These are phyloP conservation scores for Leuciscus waleckii DNA, from an alignment of 2,797 vertebrate genomes.

Conservation along the genomic window DNA sequence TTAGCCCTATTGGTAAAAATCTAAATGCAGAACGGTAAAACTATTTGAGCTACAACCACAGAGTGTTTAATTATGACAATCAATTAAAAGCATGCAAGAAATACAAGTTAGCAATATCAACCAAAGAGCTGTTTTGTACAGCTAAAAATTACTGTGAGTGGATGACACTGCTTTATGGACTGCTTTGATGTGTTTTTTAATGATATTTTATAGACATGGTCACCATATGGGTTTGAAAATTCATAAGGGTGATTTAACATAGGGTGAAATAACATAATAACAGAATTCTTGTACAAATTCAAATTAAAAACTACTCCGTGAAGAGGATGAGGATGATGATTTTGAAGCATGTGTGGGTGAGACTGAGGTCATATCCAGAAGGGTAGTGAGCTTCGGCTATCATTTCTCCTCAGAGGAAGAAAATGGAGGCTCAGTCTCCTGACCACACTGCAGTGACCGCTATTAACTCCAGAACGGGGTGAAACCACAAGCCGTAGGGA, in stretches of 20 bases:
- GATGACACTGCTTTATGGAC: background rate
- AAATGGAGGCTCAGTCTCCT: slow-evolving; percentile 59
- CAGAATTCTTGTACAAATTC: background rate
- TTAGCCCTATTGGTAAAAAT: background rate
- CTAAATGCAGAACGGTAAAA: background rate
- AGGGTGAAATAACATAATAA: background rate
- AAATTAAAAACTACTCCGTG: background rate
- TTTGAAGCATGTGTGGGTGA: slow-evolving; percentile 40
- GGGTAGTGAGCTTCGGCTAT: slow-evolving; percentile 9
- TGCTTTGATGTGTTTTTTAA: background rate
- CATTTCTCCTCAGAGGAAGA: slow-evolving; percentile 48
- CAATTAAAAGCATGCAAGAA: background rate
- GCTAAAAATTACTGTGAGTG: background rate
- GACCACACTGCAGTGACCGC: slow-evolving; percentile 62
- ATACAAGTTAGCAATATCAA: background rate
- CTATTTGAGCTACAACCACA: background rate
- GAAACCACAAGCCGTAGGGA: slow-evolving; percentile 59
- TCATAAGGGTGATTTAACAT: background rate
- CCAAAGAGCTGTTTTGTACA: background rate
- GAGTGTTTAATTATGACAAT: background rate
- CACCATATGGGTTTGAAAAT: background rate
- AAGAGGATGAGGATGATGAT: slow-evolving; percentile 6
- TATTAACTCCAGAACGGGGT: slow-evolving; percentile 63
- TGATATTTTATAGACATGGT: background rate
- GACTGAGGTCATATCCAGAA: slow-evolving; percentile 40